Evolutionary conservation across 2,888 invertebrate genomes (phyloP).

Genomic region (Drosophila yooni): DNA sequence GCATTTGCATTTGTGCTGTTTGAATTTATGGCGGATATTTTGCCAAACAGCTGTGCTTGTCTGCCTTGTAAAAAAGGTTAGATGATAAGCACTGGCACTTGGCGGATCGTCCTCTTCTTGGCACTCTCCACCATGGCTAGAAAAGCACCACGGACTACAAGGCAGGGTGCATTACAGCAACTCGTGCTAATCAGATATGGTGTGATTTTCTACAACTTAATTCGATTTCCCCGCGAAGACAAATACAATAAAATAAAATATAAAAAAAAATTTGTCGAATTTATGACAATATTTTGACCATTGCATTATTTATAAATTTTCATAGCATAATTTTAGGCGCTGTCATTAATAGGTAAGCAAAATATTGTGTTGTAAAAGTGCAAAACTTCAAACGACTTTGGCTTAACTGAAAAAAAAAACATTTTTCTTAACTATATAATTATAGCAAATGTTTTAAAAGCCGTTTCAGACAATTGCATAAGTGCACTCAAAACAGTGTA

Average conservation of each 20-base stretch:
- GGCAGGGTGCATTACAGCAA: not conserved
- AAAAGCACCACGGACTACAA: not conserved
- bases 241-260: not conserved
- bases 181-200: not conserved
- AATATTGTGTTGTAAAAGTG: not conserved
- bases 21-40: not conserved
- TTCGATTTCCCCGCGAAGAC: not conserved
- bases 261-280: not conserved
- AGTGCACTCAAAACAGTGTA: not conserved
- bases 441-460: not conserved
- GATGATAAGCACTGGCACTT: not conserved
- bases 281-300: not conserved
- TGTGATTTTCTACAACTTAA: not conserved
- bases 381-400: not conserved
- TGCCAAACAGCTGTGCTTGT: too few species aligned
- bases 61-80: not conserved
- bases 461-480: not conserved
- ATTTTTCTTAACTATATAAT: not conserved
- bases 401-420: not conserved
- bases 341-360: not conserved
- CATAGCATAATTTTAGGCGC: slow-evolving; percentile 24
- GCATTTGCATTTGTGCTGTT: not conserved
- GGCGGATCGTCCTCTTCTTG: not conserved
- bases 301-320: not conserved
- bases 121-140: not conserved